phyloP scores from a whole-genome alignment of 2,113 vertebrate genomes.

The Gambusia holbrooki region DNA sequence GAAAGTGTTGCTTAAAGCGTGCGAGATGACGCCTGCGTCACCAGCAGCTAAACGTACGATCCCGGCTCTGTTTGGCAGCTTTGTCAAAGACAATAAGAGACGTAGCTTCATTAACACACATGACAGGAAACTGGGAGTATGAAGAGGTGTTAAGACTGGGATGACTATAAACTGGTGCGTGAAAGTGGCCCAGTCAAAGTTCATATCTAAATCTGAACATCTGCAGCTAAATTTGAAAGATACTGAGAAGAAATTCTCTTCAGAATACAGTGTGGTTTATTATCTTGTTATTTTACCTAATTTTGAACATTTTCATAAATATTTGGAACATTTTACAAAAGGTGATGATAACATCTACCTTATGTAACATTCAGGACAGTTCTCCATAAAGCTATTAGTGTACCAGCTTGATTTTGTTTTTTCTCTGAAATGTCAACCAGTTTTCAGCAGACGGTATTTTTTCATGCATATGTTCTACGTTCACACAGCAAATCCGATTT shows the following conservation, averaged over 20 bases:
- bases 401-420: too few relatives aligned
- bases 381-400: too few relatives aligned
- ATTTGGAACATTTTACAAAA: too few relatives aligned
- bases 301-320: too few relatives aligned
- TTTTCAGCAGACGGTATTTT: too few relatives aligned
- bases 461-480: too few relatives aligned
- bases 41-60: conserved; percentile 37
- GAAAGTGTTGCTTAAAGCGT: conserved; percentile 26
- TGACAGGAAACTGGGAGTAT: conserved; percentile 32
- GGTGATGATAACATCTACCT: too few relatives aligned
- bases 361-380: too few relatives aligned
- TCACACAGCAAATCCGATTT: too few relatives aligned
- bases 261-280: too few relatives aligned
- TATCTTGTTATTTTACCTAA: too few relatives aligned
- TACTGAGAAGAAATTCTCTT: background rate
- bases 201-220: background rate
- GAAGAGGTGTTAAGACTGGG: background rate
- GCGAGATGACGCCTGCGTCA: conserved; percentile 30
- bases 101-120: conserved; percentile 33
- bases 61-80: conserved; percentile 54
- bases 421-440: too few relatives aligned
- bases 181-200: background rate
- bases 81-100: conserved; percentile 41
- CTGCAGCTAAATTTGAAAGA: background rate
- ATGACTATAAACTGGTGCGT: background rate